Percentiles rank a stretch among this genome's conserved stretches.
phyloP scores from a whole-genome alignment of 2,797 vertebrate species.

The Spheniscus humboldti region DNA sequence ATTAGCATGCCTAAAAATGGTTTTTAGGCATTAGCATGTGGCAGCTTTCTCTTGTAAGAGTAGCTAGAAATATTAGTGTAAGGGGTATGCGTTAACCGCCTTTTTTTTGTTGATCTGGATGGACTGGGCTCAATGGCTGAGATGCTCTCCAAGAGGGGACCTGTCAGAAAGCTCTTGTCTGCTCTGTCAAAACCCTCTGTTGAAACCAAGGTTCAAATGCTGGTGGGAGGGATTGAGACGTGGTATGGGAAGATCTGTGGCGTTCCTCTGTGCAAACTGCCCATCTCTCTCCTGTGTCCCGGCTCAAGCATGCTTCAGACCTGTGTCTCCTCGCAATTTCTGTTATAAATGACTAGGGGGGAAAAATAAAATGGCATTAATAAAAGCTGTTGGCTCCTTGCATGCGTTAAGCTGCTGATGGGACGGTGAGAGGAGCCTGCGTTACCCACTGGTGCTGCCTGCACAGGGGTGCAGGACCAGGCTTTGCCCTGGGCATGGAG shows the following conservation, averaged over 20 bases:
- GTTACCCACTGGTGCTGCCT: neutral
- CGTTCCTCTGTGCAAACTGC: accelerated
- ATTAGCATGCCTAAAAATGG: no score
- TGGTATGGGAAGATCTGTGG: accelerated
- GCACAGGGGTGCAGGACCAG: accelerated
- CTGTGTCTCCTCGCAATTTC: neutral
- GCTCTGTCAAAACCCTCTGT: neutral
- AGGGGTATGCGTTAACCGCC: neutral
- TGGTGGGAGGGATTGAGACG: accelerated
- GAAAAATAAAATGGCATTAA: neutral
- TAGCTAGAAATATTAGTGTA: neutral
- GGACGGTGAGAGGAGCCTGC: neutral
- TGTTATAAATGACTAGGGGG: neutral
- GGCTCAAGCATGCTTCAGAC: neutral
- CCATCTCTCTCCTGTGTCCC: accelerated
- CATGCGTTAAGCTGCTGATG: neutral
- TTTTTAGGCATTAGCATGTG: neutral
- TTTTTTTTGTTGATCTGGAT: neutral
- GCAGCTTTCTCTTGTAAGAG: neutral
- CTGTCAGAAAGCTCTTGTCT: neutral
- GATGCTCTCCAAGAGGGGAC: neutral
- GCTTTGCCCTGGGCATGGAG: neutral
- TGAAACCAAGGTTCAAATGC: neutral
- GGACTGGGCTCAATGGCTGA: neutral
- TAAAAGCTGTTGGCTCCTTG: neutral